These are phyloP conservation scores for Oreochromis aureus DNA, from an alignment of 2,113 vertebrate genomes.

Conservation along the genomic window DNA sequence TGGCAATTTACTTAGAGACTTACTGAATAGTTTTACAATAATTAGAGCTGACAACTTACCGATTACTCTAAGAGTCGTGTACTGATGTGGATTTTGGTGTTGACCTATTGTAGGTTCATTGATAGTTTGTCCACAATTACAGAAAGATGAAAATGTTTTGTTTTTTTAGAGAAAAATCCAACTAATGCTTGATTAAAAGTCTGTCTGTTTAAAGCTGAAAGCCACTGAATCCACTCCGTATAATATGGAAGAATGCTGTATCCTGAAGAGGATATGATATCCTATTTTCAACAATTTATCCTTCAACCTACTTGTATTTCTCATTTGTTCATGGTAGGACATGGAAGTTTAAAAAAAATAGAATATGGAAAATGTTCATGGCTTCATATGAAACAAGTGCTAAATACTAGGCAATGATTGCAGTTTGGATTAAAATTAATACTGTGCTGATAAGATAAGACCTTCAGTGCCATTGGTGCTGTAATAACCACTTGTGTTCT, in stretches of 20 bases:
- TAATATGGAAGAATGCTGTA: background rate
- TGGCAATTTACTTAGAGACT: background rate
- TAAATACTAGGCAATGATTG: background rate
- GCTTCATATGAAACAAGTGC: background rate
- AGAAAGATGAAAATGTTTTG: background rate
- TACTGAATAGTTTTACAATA: background rate
- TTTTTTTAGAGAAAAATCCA: background rate
- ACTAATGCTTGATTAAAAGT: background rate
- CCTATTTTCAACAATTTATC: background rate
- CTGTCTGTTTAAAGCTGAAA: background rate
- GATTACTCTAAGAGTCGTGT: background rate
- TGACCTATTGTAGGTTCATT: background rate
- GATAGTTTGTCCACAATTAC: background rate
- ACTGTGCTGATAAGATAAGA: background rate
- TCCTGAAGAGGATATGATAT: background rate
- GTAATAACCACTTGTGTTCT: background rate
- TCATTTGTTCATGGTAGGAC: background rate
- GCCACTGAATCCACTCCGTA: background rate
- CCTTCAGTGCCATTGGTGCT: background rate
- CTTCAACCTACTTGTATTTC: background rate
- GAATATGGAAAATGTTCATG: background rate
- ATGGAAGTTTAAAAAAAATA: background rate
- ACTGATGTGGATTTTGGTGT: background rate
- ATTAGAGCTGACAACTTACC: slow-evolving; percentile 2
- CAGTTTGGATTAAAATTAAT: background rate